Conservation (phyloP, 2,888 invertebrate species). For the Drosophila fulvimacula region DNA sequence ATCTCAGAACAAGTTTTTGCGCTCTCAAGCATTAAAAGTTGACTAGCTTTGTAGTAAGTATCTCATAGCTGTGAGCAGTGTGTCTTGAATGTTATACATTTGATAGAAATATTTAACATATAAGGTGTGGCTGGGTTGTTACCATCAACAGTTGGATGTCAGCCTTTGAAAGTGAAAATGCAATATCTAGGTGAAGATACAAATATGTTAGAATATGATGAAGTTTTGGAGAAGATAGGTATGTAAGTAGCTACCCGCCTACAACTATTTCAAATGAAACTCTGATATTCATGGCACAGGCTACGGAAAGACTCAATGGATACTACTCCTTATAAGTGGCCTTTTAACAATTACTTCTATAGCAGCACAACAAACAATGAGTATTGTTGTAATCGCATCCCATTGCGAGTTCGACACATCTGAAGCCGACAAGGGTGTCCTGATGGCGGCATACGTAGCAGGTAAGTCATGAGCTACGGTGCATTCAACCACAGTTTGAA, state of each 20-base stretch:
- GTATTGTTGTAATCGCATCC: conserved; percentile 79
- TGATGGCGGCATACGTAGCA: conserved; percentile 82
- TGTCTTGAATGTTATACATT: conserved; percentile 27
- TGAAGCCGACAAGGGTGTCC: conserved; percentile 78
- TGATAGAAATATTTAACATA: conserved; percentile 48
- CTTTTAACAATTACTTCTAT: conserved; percentile 78
- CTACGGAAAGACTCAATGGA: conserved; percentile 81
- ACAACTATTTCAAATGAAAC: not conserved
- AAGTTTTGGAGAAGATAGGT: conserved; percentile 74
- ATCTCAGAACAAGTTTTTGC: conserved; percentile 63
- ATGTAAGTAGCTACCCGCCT: not conserved
- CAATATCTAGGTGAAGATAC: conserved; percentile 43
- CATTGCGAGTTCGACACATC: conserved; percentile 78
- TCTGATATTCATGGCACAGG: conserved; percentile 46
- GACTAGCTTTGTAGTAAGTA: conserved; percentile 1
- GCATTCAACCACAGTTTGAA: not conserved
- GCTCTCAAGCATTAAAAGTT: conserved; percentile 22
- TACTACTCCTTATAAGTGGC: conserved; percentile 75
- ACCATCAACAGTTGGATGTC: conserved; percentile 42
- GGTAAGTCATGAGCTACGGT: conserved; percentile 55
- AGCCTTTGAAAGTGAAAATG: conserved; percentile 54
- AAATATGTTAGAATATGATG: conserved; percentile 71
- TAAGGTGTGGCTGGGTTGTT: conserved; percentile 46
- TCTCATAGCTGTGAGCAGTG: conserved; percentile 25
- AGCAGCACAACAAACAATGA: conserved; percentile 72